These are phyloP conservation scores for Gavialis gangeticus DNA, from an alignment of 2,113 vertebrate species.

Conservation along the genomic window DNA sequence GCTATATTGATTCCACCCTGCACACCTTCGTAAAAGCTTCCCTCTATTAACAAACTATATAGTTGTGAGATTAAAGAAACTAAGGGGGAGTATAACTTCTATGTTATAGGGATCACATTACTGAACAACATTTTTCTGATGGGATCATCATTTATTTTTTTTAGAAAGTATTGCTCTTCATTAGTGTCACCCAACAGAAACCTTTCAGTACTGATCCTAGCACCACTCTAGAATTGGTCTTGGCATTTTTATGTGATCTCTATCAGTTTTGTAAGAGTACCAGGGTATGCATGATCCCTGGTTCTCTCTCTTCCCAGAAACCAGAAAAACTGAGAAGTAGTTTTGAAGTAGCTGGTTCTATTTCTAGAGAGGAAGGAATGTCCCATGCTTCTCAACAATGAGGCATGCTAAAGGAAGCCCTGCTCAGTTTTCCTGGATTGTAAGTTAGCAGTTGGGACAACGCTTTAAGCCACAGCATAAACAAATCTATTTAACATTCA, in stretches of 20 bases:
- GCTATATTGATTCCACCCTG: background rate
- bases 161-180: background rate
- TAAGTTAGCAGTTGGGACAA: background rate
- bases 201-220: background rate
- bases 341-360: background rate
- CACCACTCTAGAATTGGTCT: too few relatives aligned
- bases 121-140: background rate
- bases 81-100: background rate
- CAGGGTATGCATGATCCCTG: background rate
- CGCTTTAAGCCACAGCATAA: background rate
- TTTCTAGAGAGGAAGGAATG: background rate
- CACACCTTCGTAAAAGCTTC: background rate
- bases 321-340: background rate
- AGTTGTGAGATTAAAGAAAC: background rate
- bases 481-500: accelerated
- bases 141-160: accelerated
- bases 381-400: background rate
- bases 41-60: background rate
- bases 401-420: background rate
- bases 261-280: background rate
- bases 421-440: background rate
- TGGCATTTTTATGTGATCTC: background rate
- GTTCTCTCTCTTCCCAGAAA: background rate
- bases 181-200: background rate
- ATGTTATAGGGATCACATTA: background rate